A percentile compares a stretch with the other conserved stretches of the same genome.
phyloP scores from a whole-genome alignment of 2,797 vertebrate genomes.

The Coreius guichenoti region DNA sequence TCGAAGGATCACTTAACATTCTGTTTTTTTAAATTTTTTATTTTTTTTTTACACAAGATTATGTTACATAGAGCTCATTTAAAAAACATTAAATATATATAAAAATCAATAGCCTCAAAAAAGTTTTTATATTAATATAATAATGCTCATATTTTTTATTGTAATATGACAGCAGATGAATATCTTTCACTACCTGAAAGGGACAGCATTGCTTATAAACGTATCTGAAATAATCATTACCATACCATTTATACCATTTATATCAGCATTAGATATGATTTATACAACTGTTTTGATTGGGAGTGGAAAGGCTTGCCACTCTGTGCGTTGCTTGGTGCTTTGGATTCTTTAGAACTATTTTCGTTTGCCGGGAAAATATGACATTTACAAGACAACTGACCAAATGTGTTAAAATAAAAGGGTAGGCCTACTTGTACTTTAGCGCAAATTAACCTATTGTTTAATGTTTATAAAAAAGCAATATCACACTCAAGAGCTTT shows the following conservation, averaged over 20 bases:
- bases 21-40: not conserved
- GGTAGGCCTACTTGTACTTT: not conserved
- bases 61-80: not conserved
- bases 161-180: not conserved
- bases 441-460: not conserved
- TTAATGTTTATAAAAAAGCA: not conserved
- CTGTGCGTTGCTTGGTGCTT: not conserved
- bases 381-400: not conserved
- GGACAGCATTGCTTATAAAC: not conserved
- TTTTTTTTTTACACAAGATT: not conserved
- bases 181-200: not conserved
- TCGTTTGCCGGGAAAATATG: not conserved
- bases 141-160: not conserved
- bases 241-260: too few species aligned
- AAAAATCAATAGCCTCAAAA: not conserved
- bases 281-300: not conserved
- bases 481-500: not conserved
- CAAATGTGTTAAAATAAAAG: not conserved
- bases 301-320: not conserved
- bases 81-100: too few species aligned
- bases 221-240: not conserved
- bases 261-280: too few species aligned
- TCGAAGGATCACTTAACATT: not conserved
- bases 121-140: not conserved
- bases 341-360: not conserved